A percentile compares a stretch with the other conserved stretches of the same genome.
Conservation (phyloP, 2,888 invertebrate species). For the Heterodera filipjevi region DNA sequence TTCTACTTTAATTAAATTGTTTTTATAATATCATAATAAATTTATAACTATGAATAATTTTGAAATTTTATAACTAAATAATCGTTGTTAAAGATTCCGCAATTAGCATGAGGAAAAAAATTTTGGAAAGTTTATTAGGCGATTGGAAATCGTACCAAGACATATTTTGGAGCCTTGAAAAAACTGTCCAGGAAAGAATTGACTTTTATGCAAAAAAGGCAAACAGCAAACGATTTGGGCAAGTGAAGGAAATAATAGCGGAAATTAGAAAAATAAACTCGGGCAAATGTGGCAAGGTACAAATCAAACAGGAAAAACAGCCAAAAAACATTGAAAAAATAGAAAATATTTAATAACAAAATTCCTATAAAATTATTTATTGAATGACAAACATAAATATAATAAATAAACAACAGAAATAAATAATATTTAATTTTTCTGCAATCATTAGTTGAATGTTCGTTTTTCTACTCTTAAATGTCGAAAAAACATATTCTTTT, state of each 20-base stretch:
- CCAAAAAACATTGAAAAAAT: background rate
- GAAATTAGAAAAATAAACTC: background rate
- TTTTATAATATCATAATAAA: background rate
- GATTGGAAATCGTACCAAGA: background rate
- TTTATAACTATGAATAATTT: too few relatives aligned
- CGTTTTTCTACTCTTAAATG: too few relatives aligned
- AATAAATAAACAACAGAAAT: too few relatives aligned
- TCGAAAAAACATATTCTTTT: too few relatives aligned
- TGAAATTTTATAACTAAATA: background rate
- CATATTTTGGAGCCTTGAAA: background rate
- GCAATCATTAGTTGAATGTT: too few relatives aligned
- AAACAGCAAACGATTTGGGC: background rate
- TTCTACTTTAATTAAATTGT: too few relatives aligned
- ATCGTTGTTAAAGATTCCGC: background rate
- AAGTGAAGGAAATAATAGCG: background rate
- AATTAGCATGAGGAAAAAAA: background rate
- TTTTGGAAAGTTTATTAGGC: background rate
- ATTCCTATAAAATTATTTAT: too few relatives aligned
- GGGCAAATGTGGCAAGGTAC: background rate
- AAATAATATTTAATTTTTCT: too few relatives aligned
- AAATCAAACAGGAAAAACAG: background rate
- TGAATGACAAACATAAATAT: too few relatives aligned
- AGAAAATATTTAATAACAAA: background rate
- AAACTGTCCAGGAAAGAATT: background rate
- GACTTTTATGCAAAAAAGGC: background rate